phyloP scores from a whole-genome alignment of 2,888 invertebrate species.

The Charanyca ferruginea region DNA sequence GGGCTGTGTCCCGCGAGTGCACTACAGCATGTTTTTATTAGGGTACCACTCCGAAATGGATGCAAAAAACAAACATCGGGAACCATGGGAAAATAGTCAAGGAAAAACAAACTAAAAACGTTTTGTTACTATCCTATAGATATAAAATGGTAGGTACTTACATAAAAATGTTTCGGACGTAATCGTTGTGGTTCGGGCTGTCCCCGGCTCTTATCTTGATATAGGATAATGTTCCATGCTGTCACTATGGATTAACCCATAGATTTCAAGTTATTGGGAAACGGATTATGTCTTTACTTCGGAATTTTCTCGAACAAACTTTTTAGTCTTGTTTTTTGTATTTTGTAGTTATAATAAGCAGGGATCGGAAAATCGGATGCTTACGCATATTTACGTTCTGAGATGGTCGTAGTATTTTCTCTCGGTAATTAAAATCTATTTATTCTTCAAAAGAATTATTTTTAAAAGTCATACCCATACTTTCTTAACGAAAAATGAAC shows the following conservation, averaged over 20 bases:
- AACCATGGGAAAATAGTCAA: slow-evolving; percentile 18
- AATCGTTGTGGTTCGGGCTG: slow-evolving; percentile 38
- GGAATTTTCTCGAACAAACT: slow-evolving; percentile 23
- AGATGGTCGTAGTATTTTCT: too few species aligned
- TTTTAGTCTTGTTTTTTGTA: slow-evolving; percentile 32
- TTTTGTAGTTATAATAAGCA: neutral
- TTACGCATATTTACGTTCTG: too few species aligned
- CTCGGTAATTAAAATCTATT: too few species aligned
- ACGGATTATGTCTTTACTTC: slow-evolving; percentile 31
- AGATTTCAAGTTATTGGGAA: slow-evolving; percentile 41
- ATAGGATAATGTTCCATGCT: slow-evolving; percentile 46
- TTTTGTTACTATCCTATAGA: slow-evolving; percentile 10
- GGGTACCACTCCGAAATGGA: slow-evolving; percentile 23
- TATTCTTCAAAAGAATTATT: too few species aligned
- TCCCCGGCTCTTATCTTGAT: slow-evolving; percentile 52
- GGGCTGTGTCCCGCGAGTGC: slow-evolving; percentile 39
- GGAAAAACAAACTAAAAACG: slow-evolving; percentile 34
- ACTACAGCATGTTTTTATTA: slow-evolving; percentile 47
- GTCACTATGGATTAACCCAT: slow-evolving; percentile 57
- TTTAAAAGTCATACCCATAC: too few species aligned
- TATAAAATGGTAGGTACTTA: slow-evolving; percentile 32
- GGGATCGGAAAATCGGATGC: too few species aligned
- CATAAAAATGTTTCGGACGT: slow-evolving; percentile 36
- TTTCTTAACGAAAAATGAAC: too few species aligned
- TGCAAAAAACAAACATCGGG: slow-evolving; percentile 33